These are phyloP conservation scores for Tympanoctomys barrerae DNA, from an alignment of 2,797 vertebrate genomes.

Conservation along the genomic window DNA sequence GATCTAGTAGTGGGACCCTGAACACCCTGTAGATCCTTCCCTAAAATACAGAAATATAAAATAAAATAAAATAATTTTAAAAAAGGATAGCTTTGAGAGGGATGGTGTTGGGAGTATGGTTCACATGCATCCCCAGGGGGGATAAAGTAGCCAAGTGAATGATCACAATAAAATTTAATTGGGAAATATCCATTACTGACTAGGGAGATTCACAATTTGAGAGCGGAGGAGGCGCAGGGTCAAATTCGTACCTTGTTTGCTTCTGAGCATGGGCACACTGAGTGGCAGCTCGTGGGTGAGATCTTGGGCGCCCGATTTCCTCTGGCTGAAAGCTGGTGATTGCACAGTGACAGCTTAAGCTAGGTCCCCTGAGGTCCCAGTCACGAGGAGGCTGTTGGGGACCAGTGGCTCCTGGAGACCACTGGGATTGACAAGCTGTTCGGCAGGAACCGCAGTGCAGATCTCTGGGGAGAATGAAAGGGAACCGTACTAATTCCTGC, in stretches of 20 bases:
- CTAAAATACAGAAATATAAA: too few relatives aligned
- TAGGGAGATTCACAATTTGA: neutral
- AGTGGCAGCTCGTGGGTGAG: rapidly evolving
- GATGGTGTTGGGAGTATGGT: neutral
- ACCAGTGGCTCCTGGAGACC: neutral
- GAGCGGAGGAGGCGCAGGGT: neutral
- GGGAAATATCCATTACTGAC: neutral
- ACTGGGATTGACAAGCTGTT: neutral
- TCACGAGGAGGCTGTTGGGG: neutral
- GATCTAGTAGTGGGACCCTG: too few relatives aligned
- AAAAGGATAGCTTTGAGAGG: neutral
- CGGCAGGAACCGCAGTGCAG: neutral
- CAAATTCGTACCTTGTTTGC: neutral
- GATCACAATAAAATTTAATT: neutral
- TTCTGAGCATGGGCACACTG: neutral
- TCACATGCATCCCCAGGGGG: too few relatives aligned
- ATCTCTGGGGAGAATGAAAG: neutral
- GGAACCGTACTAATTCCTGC: neutral
- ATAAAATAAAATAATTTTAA: too few relatives aligned
- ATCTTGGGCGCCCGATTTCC: neutral
- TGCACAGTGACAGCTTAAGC: neutral
- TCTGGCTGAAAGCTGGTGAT: neutral
- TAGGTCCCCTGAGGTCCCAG: neutral
- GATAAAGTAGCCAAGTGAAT: neutral
- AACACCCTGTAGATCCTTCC: too few relatives aligned